phyloP scores from a whole-genome alignment of 64 coral and sea anemone genomes.

The Porites australiensis region DNA sequence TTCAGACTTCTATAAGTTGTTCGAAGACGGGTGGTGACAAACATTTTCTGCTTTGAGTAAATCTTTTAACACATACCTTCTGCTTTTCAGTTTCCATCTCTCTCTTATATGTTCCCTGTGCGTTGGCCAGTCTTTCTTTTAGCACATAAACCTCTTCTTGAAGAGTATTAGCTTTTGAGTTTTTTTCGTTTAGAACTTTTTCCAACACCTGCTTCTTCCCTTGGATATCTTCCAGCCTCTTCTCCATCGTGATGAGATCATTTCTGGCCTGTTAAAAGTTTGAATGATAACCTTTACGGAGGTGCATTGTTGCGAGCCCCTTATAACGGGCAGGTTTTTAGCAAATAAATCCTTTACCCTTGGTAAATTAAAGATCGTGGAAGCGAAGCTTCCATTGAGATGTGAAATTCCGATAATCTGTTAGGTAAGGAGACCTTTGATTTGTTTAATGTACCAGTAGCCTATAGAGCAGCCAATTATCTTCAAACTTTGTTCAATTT shows the following conservation, averaged over 20 bases:
- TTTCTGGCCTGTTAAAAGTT: conserved; percentile 70
- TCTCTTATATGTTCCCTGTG: conserved; percentile 62
- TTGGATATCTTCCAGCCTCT: conserved; percentile 78
- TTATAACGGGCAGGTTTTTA: too few relatives aligned
- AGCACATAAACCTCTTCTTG: conserved; percentile 82
- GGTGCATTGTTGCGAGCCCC: neutral
- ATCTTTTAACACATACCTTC: conserved; percentile 65
- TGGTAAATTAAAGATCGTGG: too few relatives aligned
- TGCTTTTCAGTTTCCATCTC: conserved; percentile 92
- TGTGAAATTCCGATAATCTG: too few relatives aligned
- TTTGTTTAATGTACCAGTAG: too few relatives aligned
- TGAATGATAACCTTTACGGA: neutral
- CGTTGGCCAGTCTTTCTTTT: conserved; percentile 80
- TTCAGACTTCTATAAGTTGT: too few relatives aligned
- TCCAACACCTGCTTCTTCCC: conserved; percentile 82
- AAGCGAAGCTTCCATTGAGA: too few relatives aligned
- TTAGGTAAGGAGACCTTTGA: too few relatives aligned
- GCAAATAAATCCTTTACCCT: too few relatives aligned
- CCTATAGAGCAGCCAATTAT: too few relatives aligned
- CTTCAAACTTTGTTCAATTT: too few relatives aligned
- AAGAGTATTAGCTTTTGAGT: conserved; percentile 70
- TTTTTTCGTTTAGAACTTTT: conserved; percentile 86
- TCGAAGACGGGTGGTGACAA: too few relatives aligned
- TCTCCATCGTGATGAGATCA: conserved; percentile 74
- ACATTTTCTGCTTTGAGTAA: neutral